phyloP scores from a whole-genome alignment of 2,888 invertebrate genomes.

The Amblyjoppa proteus region DNA sequence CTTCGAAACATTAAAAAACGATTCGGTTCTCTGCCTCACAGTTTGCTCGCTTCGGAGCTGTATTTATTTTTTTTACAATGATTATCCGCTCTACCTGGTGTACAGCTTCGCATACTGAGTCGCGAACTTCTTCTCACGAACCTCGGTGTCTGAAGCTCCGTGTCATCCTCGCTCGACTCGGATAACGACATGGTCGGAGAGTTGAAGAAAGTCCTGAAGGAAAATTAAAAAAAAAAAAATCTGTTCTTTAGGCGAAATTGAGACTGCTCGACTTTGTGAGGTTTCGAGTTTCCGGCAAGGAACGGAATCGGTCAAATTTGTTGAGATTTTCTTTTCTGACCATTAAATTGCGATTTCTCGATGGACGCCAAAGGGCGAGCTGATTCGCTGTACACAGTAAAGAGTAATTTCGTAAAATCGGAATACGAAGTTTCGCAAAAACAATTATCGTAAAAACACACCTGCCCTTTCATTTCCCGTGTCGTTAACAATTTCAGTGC shows the following conservation, averaged over 20 bases:
- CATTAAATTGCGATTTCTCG: background rate
- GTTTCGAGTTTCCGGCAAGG: no score
- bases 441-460: no score
- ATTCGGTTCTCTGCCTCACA: background rate
- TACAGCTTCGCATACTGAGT: conserved; percentile 68
- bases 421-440: no score
- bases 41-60: background rate
- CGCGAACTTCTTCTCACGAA: conserved; percentile 73
- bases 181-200: conserved; percentile 69
- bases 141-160: conserved; percentile 70
- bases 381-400: background rate
- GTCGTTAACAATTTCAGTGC: no score
- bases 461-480: no score
- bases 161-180: conserved; percentile 78
- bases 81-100: conserved; percentile 70
- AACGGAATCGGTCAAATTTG: no score
- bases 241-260: background rate
- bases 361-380: background rate
- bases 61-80: conserved; percentile 3
- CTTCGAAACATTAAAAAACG: conserved; percentile 39
- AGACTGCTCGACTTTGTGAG: no score
- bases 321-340: background rate
- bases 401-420: no score
- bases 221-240: background rate
- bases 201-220: background rate